A percentile compares a stretch with the other conserved stretches of the same genome.
Evolutionary conservation across 2,797 vertebrate species (phyloP).

Genomic region (Parambassis ranga): DNA sequence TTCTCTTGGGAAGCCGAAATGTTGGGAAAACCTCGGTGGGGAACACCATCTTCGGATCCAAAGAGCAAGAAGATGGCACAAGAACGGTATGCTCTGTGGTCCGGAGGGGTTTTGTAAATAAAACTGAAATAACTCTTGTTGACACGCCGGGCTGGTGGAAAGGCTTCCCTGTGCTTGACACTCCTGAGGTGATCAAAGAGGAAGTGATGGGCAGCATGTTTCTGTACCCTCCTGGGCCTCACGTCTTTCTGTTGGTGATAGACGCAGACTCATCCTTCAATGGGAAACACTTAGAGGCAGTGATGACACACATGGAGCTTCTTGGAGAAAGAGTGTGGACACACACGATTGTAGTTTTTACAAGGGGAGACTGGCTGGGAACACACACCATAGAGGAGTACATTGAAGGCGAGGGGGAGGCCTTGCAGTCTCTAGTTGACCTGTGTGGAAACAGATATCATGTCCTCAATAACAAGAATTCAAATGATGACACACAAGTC

Average conservation of each 20-base stretch:
- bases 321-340: conserved; percentile 43
- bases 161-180: conserved; percentile 27
- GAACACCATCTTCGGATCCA: conserved; percentile 43
- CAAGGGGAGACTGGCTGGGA: conserved; percentile 58
- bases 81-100: not conserved
- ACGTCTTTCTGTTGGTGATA: conserved; percentile 52
- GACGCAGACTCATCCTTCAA: conserved; percentile 52
- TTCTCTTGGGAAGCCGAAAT: conserved; percentile 51
- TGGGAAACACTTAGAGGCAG: conserved; percentile 8
- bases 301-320: conserved; percentile 48
- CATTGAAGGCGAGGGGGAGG: conserved; percentile 52
- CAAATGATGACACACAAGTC: conserved; percentile 27
- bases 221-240: conserved; percentile 52
- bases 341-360: conserved; percentile 52
- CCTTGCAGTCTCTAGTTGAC: conserved; percentile 41
- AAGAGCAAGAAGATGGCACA: conserved; percentile 7
- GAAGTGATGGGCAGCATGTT: conserved; percentile 47
- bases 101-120: conserved; percentile 6
- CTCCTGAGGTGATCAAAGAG: conserved; percentile 47
- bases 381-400: conserved; percentile 47
- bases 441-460: conserved; percentile 59
- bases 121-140: conserved; percentile 45
- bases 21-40: conserved; percentile 53
- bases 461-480: conserved; percentile 52
- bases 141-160: conserved; percentile 65